These are phyloP conservation scores for Notothenia coriiceps DNA, from an alignment of 2,113 vertebrate species.

Conservation along the genomic window DNA sequence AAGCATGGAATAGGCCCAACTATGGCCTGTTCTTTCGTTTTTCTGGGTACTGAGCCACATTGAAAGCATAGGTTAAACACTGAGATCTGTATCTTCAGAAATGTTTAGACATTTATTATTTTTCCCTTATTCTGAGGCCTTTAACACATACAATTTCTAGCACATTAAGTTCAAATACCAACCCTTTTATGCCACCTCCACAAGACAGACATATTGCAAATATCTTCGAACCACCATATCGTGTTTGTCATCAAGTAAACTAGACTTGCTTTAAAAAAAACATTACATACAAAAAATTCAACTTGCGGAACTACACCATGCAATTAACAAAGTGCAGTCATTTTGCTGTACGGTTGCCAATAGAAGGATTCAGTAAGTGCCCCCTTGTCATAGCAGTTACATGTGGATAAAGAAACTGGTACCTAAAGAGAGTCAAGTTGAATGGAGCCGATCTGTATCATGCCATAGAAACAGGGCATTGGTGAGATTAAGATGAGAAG, in stretches of 20 bases:
- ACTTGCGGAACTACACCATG: too few species aligned
- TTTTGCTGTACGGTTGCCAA: too few species aligned
- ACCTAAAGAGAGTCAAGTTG: too few species aligned
- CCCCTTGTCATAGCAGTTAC: too few species aligned
- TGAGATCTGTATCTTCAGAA: background rate
- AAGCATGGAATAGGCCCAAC: constrained; percentile 41
- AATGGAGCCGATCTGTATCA: too few species aligned
- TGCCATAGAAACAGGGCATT: too few species aligned
- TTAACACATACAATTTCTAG: background rate
- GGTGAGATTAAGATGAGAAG: constrained; percentile 5
- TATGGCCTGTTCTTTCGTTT: constrained; percentile 1
- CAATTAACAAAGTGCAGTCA: too few species aligned
- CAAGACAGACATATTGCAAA: background rate
- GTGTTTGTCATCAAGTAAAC: too few species aligned
- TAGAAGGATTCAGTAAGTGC: too few species aligned
- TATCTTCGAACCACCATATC: background rate
- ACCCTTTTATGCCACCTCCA: background rate
- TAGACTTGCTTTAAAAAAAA: too few species aligned
- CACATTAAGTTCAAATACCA: background rate
- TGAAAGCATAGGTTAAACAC: background rate
- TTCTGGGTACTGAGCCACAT: background rate
- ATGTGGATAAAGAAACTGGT: too few species aligned
- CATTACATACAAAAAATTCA: too few species aligned
- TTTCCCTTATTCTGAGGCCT: background rate
- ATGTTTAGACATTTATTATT: background rate